A percentile compares a stretch with the other conserved stretches of the same genome.
phyloP scores from a whole-genome alignment of 2,888 invertebrate genomes.

The Heliconius erato region DNA sequence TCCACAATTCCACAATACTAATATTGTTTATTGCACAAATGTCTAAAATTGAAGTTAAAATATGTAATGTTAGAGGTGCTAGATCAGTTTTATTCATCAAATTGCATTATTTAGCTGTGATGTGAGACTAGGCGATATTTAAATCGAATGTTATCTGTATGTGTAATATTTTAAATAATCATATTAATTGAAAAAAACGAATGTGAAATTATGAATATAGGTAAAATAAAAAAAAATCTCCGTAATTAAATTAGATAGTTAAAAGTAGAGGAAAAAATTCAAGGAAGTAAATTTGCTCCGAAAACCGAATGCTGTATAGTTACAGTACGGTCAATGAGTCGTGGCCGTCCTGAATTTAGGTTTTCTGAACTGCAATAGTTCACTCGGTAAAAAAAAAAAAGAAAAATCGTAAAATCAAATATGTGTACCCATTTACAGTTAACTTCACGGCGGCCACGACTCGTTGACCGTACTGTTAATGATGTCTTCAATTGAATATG shows the following conservation, averaged over 20 bases:
- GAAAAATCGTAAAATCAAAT: no score
- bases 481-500: neutral
- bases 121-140: conserved; percentile 11
- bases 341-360: no score
- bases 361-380: no score
- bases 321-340: no score
- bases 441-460: no score
- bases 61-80: conserved; percentile 34
- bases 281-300: conserved; percentile 15
- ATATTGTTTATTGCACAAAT: conserved; percentile 9
- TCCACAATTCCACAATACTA: no score
- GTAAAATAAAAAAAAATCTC: neutral
- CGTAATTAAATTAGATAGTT: conserved; percentile 17
- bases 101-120: conserved; percentile 12
- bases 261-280: neutral
- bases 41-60: neutral
- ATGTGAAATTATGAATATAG: neutral
- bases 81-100: conserved; percentile 18
- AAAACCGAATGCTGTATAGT: neutral
- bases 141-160: neutral
- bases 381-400: no score
- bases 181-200: neutral
- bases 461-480: neutral
- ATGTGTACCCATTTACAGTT: no score
- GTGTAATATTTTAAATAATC: conserved; percentile 15